Evolutionary conservation across 64 coral and sea anemone species (phyloP).

Genomic region (Montipora efflorescens): DNA sequence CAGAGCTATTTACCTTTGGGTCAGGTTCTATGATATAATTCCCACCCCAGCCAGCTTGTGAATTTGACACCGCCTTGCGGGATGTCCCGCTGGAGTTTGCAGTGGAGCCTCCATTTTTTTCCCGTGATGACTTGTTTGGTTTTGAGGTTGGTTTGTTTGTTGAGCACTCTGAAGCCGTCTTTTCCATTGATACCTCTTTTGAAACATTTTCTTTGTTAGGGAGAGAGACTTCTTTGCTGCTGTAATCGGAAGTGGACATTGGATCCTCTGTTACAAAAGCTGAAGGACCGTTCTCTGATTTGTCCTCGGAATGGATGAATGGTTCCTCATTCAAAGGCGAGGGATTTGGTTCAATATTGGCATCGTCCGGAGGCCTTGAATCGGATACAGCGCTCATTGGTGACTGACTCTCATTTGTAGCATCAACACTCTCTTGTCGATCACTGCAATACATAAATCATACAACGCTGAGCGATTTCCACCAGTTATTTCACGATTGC

Average conservation of each 20-base stretch:
- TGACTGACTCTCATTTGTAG: not conserved
- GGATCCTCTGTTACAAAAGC: not conserved
- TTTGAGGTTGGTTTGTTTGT: slow-evolving; percentile 8
- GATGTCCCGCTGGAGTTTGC: slow-evolving; percentile 20
- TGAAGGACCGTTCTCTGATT: not conserved
- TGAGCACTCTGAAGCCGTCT: not conserved
- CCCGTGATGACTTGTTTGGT: slow-evolving; percentile 31
- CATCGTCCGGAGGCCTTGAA: not conserved
- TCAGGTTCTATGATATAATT: slow-evolving; percentile 77
- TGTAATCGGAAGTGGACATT: not conserved
- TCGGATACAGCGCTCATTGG: not conserved
- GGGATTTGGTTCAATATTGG: not conserved
- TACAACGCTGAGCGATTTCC: not conserved
- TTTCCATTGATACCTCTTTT: not conserved
- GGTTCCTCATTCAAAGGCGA: slow-evolving; percentile 10
- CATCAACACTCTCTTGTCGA: not conserved
- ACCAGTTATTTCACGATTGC: not conserved
- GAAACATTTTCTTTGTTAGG: not conserved
- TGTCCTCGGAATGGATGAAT: not conserved
- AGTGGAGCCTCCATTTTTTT: slow-evolving; percentile 14
- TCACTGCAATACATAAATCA: not conserved
- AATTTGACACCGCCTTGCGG: slow-evolving; percentile 22
- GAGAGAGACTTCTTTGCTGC: not conserved
- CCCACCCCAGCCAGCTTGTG: slow-evolving; percentile 25
- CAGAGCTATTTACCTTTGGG: slow-evolving; percentile 68